A percentile compares a stretch with the other conserved stretches of the same genome.
Conservation (phyloP, 1,140 invertebrate genomes). For the Zaprionus ghesquierei region DNA sequence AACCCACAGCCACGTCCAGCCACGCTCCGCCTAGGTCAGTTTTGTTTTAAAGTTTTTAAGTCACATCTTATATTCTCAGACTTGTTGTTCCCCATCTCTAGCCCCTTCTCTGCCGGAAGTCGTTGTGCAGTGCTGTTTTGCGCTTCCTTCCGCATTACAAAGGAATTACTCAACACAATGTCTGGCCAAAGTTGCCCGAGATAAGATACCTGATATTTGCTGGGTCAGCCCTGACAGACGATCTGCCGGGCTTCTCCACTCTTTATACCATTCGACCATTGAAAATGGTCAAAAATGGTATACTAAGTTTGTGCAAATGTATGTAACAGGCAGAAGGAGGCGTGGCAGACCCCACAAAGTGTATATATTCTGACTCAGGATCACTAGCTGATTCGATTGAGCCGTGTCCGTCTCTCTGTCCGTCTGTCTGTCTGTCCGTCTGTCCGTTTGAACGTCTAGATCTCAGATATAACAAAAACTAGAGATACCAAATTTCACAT, state of each 20-base stretch:
- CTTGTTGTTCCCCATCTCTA: not conserved
- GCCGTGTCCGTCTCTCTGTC: too few species aligned
- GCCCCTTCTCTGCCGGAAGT: constrained; percentile 32
- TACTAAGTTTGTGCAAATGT: too few species aligned
- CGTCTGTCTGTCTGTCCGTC: too few species aligned
- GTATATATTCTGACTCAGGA: too few species aligned
- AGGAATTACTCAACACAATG: constrained; percentile 79
- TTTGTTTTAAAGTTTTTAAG: constrained; percentile 69
- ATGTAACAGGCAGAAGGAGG: too few species aligned
- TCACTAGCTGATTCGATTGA: too few species aligned
- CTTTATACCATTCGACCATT: too few species aligned
- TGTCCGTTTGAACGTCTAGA: too few species aligned
- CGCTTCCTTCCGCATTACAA: constrained; percentile 76
- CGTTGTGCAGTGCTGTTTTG: constrained; percentile 63
- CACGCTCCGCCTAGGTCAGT: constrained; percentile 54
- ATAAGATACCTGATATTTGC: constrained; percentile 23
- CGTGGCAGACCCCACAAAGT: too few species aligned
- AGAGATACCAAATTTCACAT: too few species aligned
- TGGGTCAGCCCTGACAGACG: not conserved
- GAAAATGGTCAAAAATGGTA: too few species aligned
- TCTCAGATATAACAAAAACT: too few species aligned
- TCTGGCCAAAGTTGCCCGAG: constrained; percentile 57
- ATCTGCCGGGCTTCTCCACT: not conserved
- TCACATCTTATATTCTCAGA: constrained; percentile 9
- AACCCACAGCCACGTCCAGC: constrained; percentile 15